A percentile compares a stretch with the other conserved stretches of the same genome.
Evolutionary conservation across 2,113 vertebrate genomes (phyloP).

Genomic region (Nannobrachium achirus): DNA sequence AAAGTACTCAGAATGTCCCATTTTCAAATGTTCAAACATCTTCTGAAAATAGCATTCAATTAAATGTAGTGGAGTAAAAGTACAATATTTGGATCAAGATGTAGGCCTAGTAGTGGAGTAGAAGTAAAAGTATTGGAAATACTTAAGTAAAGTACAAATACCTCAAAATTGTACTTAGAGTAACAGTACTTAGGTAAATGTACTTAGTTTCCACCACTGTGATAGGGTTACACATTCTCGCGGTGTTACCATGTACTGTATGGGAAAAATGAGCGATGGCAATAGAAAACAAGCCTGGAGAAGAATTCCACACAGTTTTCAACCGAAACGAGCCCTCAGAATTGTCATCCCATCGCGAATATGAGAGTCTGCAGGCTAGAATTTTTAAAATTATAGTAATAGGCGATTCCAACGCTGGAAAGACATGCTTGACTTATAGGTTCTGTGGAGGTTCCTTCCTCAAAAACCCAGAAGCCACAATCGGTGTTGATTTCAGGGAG

Average conservation of each 20-base stretch:
- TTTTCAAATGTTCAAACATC: too few species aligned
- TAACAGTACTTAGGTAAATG: too few species aligned
- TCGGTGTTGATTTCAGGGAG: slow-evolving; percentile 81
- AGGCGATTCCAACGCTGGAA: slow-evolving; percentile 80
- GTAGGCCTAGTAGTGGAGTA: too few species aligned
- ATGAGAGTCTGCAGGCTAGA: slow-evolving; percentile 47
- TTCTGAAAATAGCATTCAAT: too few species aligned
- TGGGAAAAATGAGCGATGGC: slow-evolving; percentile 76
- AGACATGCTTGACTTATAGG: slow-evolving; percentile 78
- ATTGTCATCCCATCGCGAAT: slow-evolving; percentile 48
- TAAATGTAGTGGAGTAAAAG: too few species aligned
- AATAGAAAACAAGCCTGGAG: slow-evolving; percentile 69
- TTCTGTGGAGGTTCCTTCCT: slow-evolving; percentile 80
- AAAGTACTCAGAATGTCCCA: too few species aligned
- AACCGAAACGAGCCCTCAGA: slow-evolving; percentile 54
- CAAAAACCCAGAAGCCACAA: slow-evolving; percentile 79
- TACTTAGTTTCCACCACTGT: too few species aligned
- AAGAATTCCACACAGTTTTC: slow-evolving; percentile 65
- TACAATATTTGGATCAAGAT: too few species aligned
- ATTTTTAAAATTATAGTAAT: slow-evolving; percentile 82
- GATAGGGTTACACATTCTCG: slow-evolving; percentile 55
- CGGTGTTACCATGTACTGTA: slow-evolving; percentile 48
- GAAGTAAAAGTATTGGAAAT: too few species aligned
- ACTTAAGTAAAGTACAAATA: too few species aligned
- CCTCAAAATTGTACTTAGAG: too few species aligned